phyloP scores from a whole-genome alignment of 2,797 vertebrate genomes.

The Lophura swinhoii region DNA sequence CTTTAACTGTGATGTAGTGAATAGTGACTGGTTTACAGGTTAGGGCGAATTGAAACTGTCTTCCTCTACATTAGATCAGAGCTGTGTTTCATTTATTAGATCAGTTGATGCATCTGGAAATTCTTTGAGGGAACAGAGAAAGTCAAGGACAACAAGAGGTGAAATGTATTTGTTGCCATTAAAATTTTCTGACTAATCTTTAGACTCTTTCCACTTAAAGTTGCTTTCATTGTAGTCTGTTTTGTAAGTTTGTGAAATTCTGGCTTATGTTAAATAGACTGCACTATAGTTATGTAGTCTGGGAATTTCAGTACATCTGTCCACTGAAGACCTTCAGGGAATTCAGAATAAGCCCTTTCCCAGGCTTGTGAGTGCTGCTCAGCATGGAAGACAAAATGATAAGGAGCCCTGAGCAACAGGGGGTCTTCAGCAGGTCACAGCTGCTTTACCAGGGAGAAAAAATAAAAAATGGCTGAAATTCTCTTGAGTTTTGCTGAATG shows the following conservation, averaged over 20 bases:
- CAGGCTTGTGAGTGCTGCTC: rapidly evolving
- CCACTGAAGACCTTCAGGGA: background rate
- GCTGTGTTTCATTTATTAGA: background rate
- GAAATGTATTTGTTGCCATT: background rate
- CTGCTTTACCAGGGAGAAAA: background rate
- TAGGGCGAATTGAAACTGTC: background rate
- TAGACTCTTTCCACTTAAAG: background rate
- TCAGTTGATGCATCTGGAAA: background rate
- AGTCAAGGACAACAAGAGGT: background rate
- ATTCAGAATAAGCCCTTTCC: background rate
- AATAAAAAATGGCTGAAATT: background rate
- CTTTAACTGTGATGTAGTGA: background rate
- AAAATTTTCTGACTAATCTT: background rate
- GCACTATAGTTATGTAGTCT: background rate
- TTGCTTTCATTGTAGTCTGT: background rate
- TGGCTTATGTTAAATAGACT: background rate
- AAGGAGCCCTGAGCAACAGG: background rate
- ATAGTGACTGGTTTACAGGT: background rate
- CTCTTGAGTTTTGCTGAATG: background rate
- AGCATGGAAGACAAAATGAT: background rate
- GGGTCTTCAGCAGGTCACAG: background rate
- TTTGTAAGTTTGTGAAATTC: background rate
- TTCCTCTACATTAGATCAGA: background rate
- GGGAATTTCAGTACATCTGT: rapidly evolving
- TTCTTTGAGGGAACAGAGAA: background rate